A percentile compares a stretch with the other conserved stretches of the same genome.
Evolutionary conservation across 2,113 vertebrate species (phyloP).

Genomic region (Bujurquina vittata): DNA sequence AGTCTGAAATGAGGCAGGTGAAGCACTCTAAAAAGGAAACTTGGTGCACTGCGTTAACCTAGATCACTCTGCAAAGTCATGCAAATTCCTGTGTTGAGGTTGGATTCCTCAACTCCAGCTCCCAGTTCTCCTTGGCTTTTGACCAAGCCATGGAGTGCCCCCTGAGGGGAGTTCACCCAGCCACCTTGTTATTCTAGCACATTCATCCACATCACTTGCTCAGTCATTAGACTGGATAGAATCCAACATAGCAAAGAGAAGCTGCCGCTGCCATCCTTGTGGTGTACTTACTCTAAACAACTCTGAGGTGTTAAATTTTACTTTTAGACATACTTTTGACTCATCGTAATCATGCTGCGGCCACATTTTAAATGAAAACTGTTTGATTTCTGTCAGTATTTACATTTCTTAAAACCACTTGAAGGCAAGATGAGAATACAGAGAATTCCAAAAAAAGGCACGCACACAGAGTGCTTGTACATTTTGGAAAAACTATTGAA

Average conservation of each 20-base stretch:
- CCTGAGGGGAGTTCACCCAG: slow-evolving; percentile 65
- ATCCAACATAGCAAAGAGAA: slow-evolving; percentile 45
- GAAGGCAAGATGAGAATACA: slow-evolving; percentile 16
- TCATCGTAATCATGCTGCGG: neutral
- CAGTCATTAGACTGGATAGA: slow-evolving; percentile 50
- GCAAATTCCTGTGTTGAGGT: slow-evolving; percentile 75
- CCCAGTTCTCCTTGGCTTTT: slow-evolving; percentile 68
- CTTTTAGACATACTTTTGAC: slow-evolving; percentile 7
- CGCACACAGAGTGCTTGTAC: slow-evolving; percentile 16
- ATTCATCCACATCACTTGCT: slow-evolving; percentile 73
- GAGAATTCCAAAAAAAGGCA: slow-evolving; percentile 52
- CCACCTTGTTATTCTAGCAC: slow-evolving; percentile 73
- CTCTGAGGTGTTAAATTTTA: slow-evolving; percentile 30
- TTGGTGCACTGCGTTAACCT: slow-evolving; percentile 43
- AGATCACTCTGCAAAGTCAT: slow-evolving; percentile 70
- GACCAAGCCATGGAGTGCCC: slow-evolving; percentile 66
- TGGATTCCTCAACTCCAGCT: slow-evolving; percentile 67
- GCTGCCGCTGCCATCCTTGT: slow-evolving; percentile 40
- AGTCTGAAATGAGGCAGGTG: slow-evolving; percentile 21
- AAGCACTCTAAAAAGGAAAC: slow-evolving; percentile 26
- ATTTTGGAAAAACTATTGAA: slow-evolving; percentile 47
- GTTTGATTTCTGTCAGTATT: slow-evolving; percentile 21
- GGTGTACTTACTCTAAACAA: slow-evolving; percentile 12
- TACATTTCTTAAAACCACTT: slow-evolving; percentile 24
- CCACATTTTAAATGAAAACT: slow-evolving; percentile 5